Percentiles rank a stretch among this genome's conserved stretches.
These are phyloP conservation scores for Sarcophaga rosellei DNA, from an alignment of 2,888 invertebrate genomes.

Conservation along the genomic window DNA sequence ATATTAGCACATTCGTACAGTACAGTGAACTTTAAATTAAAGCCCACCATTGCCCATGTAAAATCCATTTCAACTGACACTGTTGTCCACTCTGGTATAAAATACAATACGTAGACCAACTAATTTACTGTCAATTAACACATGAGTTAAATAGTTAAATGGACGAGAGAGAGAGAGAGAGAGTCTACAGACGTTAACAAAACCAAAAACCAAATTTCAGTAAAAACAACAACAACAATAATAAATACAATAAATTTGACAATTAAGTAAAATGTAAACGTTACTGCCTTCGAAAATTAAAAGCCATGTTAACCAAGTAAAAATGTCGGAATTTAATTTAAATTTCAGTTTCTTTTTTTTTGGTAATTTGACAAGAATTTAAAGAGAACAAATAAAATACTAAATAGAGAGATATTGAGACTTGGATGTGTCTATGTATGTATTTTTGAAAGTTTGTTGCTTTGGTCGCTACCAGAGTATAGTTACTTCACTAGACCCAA, in stretches of 20 bases:
- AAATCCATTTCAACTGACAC: no score
- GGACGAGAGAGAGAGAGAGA: not conserved
- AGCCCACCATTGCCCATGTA: constrained; percentile 11
- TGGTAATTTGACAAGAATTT: not conserved
- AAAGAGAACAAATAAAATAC: not conserved
- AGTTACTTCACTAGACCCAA: no score
- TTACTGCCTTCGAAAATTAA: constrained; percentile 2
- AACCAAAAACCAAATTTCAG: constrained; percentile 12
- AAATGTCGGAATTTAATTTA: not conserved
- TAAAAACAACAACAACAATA: no score
- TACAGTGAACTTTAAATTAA: constrained; percentile 22
- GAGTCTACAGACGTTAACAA: not conserved
- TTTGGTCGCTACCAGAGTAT: no score
- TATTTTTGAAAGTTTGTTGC: no score
- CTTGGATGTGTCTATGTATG: no score
- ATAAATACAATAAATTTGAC: not conserved
- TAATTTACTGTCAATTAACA: constrained; percentile 55
- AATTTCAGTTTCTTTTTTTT: not conserved
- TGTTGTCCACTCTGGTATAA: no score
- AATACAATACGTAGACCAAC: constrained; percentile 4
- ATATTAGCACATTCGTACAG: no score
- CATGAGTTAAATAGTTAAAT: constrained; percentile 41
- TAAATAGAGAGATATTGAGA: no score
- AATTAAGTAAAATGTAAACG: no score
- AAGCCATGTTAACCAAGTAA: constrained; percentile 21